Conservation (phyloP, 2,113 vertebrate species). For the Upupa epops region DNA sequence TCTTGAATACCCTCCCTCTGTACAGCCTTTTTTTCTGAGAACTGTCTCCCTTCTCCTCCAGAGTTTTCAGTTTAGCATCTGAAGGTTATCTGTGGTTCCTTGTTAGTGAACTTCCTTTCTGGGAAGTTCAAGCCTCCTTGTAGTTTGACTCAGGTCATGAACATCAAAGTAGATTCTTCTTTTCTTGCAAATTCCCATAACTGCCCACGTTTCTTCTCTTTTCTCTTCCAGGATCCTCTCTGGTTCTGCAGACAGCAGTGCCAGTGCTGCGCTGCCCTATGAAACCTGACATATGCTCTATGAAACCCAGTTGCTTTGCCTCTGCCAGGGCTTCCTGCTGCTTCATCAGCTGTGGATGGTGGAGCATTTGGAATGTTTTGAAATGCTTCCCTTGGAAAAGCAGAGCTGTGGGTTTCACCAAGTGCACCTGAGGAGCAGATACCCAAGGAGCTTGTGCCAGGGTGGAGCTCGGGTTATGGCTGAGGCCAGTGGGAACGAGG, state of each 20-base stretch:
- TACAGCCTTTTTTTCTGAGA: slow-evolving; percentile 12
- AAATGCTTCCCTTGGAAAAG: background rate
- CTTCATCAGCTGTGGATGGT: background rate
- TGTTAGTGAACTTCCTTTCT: slow-evolving; percentile 55
- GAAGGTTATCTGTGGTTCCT: slow-evolving; percentile 47
- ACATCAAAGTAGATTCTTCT: background rate
- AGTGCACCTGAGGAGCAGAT: background rate
- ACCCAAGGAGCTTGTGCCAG: background rate
- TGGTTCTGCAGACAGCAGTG: background rate
- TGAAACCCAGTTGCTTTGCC: background rate
- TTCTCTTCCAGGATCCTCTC: background rate
- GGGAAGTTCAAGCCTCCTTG: slow-evolving; percentile 45
- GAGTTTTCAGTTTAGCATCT: slow-evolving; percentile 37
- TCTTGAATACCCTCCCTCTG: too few relatives aligned
- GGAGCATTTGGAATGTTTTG: background rate
- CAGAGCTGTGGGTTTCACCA: background rate
- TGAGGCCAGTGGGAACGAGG: background rate
- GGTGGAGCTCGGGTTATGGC: background rate
- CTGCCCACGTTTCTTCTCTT: background rate
- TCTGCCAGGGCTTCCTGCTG: background rate
- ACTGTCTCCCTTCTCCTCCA: slow-evolving; percentile 45
- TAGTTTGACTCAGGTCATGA: slow-evolving; percentile 54
- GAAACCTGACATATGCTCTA: background rate
- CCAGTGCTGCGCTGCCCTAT: background rate
- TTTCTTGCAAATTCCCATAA: slow-evolving; percentile 45